Base-by-base conservation (phyloP, 2,113 vertebrate species). In the Halcyon malimbica region DNA sequence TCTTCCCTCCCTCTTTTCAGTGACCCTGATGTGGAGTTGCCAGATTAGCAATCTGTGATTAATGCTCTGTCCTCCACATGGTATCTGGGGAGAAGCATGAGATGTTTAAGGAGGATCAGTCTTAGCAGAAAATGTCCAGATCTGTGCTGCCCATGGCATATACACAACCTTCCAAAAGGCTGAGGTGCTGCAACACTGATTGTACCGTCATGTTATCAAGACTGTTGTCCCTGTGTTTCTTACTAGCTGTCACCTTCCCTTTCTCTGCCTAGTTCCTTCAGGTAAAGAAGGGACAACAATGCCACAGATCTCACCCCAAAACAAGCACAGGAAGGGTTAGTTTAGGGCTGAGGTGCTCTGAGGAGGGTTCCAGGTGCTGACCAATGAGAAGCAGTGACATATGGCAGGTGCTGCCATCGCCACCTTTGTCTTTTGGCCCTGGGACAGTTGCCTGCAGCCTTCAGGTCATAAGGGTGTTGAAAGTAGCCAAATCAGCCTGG, bases 201-300 rank as follows among this genome's bases (percentile, higher is more conserved):
- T 33, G 15, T 7, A 44, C 3, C 39, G 29, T 16, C 3, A 1
- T 0, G 0, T 19, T 48, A 42, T 24, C 18, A 68, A 48, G 11
- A 0, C 33, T 60, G 50, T 46, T 68, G 13, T 44, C 20, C 44
- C 44, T 1, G 0, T 77, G 18, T 60, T 82, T 73, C 20, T 42
- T 28, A 59, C 13, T 9, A 35, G 26, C 11, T 79, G 20, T 39
- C 39, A 56, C 11, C 42, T 87, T 85, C 42, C 24, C 17, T 64
- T 92, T 65, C 28, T 13, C 46, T 89, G 18, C 8, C 17, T 76
- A 41, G 3, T 28, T 95, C 39, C 11, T 92, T 31, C 2, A 1
- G 3, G 15, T 73, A 37, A 68, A 42, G 51, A 62, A 50, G 28
- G 37, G 65, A 37, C 39, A 92, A 41, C 25, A 84, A 7, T 12